Percentiles rank a stretch among this genome's conserved stretches.
Evolutionary conservation across 2,113 vertebrate species (phyloP).

Genomic region (Romanogobio albipinnatus): DNA sequence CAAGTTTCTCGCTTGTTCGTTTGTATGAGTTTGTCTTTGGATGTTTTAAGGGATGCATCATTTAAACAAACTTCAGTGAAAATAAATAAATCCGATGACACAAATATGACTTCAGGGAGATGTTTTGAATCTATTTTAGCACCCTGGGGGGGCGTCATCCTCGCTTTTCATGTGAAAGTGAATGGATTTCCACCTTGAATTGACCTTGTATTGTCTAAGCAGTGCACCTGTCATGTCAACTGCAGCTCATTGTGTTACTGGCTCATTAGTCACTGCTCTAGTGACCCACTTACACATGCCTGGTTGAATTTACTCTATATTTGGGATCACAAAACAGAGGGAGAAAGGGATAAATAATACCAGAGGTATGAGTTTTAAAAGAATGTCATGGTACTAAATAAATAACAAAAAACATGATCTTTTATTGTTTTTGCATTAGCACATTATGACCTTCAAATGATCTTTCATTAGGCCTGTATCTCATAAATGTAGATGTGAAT

Average conservation of each 20-base stretch:
- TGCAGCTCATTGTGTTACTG: conserved; percentile 59
- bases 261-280: conserved; percentile 68
- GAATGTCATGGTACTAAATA: neutral
- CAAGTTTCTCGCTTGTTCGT: neutral
- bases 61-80: neutral
- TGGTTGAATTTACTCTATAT: conserved; percentile 62
- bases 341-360: conserved; percentile 46
- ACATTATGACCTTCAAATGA: neutral
- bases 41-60: neutral
- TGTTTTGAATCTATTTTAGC: conserved; percentile 5
- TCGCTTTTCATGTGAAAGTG: neutral
- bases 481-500: neutral
- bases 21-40: neutral
- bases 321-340: conserved; percentile 64
- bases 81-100: neutral
- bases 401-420: neutral
- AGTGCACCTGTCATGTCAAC: conserved; percentile 46
- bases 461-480: neutral
- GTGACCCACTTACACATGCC: conserved; percentile 70
- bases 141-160: neutral
- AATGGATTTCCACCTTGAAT: conserved; percentile 2
- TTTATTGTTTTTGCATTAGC: neutral
- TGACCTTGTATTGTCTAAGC: conserved; percentile 17
- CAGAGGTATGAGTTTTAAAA: neutral
- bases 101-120: neutral